Evolutionary conservation across 2,113 vertebrate species (phyloP), one percentile per base, ranked within the genome.

Genomic region (Rhinichthys klamathensis): DNA sequence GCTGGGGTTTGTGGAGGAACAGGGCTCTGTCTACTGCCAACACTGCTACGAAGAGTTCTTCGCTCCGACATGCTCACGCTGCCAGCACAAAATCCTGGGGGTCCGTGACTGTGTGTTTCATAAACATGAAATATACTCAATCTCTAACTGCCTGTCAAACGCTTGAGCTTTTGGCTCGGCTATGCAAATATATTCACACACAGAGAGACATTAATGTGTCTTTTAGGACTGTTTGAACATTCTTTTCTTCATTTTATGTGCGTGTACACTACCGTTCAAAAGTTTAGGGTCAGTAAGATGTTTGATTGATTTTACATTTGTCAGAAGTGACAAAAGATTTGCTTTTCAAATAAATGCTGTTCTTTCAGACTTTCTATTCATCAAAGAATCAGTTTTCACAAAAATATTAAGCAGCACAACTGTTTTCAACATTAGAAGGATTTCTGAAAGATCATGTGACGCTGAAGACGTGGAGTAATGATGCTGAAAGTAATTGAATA

Each of bases 41-140:
- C 93, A 92, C 63, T 99, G 98, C 93, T 99, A 99, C 23, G 97
- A 97, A 94, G 96, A 97, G 91, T 98, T 97, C 92, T 96, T 99
- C 0, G 98, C 98, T 21, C 98, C 98, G 1, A 94, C 95, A 77
- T 99, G 98, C 73, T 94, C 93, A 2, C 94, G 95, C 87, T 99
- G 98, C 92, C 94, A 96, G 54, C 94, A 93, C 92, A 99, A 99
- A 94, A 96, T 99, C 84, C 94, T 99, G 63, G 98, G 98, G 90
- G 98, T 99, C 92, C 95, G 97, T 93, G 80, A 3, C 0, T 25
- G 46, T 30, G 70, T n/a, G 49, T n/a, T 72, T 72, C 11, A 72
- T 23, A 44, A 75, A 80, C 77, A 44, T 78, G 6, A 80, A 30
- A 49, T 65, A 25, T 7, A 60, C 13, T 60, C n/a, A 8, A 32